Conservation (phyloP, 2,888 invertebrate species). For the Therioaphis trifolii region DNA sequence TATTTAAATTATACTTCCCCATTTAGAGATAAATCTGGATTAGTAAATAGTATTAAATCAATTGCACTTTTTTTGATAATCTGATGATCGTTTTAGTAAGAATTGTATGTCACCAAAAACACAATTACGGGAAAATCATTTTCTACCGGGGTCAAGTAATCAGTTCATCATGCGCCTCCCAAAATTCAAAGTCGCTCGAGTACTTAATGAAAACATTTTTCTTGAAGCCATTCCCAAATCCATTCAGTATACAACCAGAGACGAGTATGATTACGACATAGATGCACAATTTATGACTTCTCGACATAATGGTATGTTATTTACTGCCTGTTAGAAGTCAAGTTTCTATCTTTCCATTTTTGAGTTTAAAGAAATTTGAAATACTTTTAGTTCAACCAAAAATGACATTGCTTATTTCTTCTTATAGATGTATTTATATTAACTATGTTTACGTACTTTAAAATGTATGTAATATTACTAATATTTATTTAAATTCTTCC, state of each 20-base stretch:
- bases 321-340: conserved; percentile 54
- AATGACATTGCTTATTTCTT: background rate
- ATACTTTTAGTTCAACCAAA: background rate
- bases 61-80: conserved; percentile 22
- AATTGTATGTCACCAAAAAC: conserved; percentile 42
- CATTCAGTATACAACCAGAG: conserved; percentile 59
- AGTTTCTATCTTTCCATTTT: conserved; percentile 22
- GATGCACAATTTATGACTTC: conserved; percentile 22
- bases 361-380: background rate
- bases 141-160: conserved; percentile 53
- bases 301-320: conserved; percentile 46
- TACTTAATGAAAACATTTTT: conserved; percentile 60
- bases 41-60: background rate
- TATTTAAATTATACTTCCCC: background rate
- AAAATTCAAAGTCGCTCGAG: conserved; percentile 58
- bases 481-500: no score
- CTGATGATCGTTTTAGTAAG: conserved; percentile 53
- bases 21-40: conserved; percentile 5
- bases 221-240: conserved; percentile 53
- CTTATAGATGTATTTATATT: background rate
- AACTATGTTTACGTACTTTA: background rate
- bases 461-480: background rate
- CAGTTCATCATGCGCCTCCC: conserved; percentile 53
- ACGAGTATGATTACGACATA: conserved; percentile 56
- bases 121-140: conserved; percentile 51